Evolutionary conservation across 2,113 vertebrate species (phyloP), one percentile per base, ranked within the genome.

Genomic region (Gallinago undulata): DNA sequence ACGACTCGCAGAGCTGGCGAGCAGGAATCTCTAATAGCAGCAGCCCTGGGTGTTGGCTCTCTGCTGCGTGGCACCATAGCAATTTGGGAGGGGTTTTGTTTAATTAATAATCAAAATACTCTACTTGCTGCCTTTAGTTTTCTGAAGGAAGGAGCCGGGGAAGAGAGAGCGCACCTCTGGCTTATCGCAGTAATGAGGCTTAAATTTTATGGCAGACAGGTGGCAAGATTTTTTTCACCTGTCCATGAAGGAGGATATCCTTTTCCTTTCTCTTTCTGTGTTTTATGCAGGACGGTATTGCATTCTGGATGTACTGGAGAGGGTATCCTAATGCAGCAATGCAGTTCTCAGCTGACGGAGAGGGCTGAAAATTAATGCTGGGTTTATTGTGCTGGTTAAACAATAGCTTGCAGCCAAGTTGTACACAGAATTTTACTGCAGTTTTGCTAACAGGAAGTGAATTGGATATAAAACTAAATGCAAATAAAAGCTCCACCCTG

Each of bases 11-110:
- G 92, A 91, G 87, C 89, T 82, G 83, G 89, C 0, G 1, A 93
- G 30, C 73, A 96, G 87, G 91, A 90, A 81, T 79, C 60, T 57
- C 37, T 63, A 18, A 62, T 3, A 94, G 64, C 62, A 74, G 68
- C 76, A 87, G 87, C 59, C 27, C 41, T 92, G 94, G 96, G 95
- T 78, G 93, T 97, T 95, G 96, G 51, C 92, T 90, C 45, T 51
- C 62, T 63, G 56, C 62, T 90, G 9, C 78, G 41, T 68, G 21
- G 90, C n/a, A 73, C 93, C 84, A 70, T 74, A 78, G 91, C 77
- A 89, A 95, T 96, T 75, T 79, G 91, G 96, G 96, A 97, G 94
- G 85, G 96, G 69, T 51, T 94, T 94, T 97, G 95, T 97, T 96
- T 95, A 92, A 82, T 81, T 87, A 81, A 81, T 87, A 73, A 73